Base-by-base conservation (phyloP, 2,113 vertebrate species). In the Caranx ignobilis region DNA sequence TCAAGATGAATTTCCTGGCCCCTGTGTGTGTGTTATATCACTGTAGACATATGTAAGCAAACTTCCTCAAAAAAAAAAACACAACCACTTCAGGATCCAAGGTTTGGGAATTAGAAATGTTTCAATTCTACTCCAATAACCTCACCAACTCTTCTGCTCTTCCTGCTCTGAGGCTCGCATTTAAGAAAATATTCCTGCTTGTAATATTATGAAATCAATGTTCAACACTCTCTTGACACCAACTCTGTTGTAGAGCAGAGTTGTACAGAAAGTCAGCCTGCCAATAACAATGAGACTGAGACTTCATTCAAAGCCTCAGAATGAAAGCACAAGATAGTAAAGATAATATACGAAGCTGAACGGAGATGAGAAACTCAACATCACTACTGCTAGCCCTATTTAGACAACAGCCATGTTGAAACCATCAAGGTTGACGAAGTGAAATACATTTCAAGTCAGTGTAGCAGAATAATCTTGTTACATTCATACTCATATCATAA, bases 1-100 rank as follows among this genome's bases (percentile, higher is more conserved):
- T 87, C 45, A 39, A 75, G 72, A 86, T 87, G 69, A 72, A 87
- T 84, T 88, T 86, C 78, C 79, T 12, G 37, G 59, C 57, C 55
- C 39, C 32, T 1, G 21, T 61, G 43, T 63, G 66, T 79, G 63
- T 79, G 61, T 65, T 67, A 59, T 67, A 67, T 67, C 11, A 54
- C 56, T 4, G 71, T 70, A 43, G 81, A 84, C 73, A 59, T 71
- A 81, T 47, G 13, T 70, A 74, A 77, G 61, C 66, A 34, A 78
- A 88, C 85, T 79, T 81, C 67, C 65, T 87, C 65, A 88, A 63
- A 64, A 66, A 79, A 81, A 80, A 26, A 26, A 26, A 26, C 79
- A 80, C 61, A 85, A 71, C 61, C 71, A 35, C 74, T 77, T 56
- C 7, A 11, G 66, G 75, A 48, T 75, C 81, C 52, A 18, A 62